Conservation (phyloP, 2,113 vertebrate species). For the Psittacara wagleri region DNA sequence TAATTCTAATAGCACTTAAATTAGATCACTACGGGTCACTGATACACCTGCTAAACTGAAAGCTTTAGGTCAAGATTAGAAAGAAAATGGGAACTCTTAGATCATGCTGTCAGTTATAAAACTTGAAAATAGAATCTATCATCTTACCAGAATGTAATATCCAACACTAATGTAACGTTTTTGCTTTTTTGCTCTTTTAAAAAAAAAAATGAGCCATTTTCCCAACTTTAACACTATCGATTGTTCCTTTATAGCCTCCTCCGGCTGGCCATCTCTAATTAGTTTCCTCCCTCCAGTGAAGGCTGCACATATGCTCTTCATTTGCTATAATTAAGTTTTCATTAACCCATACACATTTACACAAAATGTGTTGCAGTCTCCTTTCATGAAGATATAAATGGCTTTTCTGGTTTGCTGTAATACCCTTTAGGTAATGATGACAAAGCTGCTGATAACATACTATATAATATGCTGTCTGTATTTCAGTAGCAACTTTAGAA, state of each 20-base stretch:
- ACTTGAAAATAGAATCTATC: neutral
- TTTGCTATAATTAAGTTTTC: conserved; percentile 47
- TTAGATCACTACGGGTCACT: neutral
- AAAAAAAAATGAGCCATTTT: neutral
- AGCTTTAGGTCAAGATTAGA: neutral
- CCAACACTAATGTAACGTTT: neutral
- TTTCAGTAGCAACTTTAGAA: neutral
- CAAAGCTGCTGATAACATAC: neutral
- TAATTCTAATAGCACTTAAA: conserved; percentile 15
- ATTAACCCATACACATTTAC: conserved; percentile 23
- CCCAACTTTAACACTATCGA: conserved; percentile 8
- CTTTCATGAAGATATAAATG: neutral
- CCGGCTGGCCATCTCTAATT: neutral
- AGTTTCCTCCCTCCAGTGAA: neutral
- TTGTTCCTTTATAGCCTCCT: conserved; percentile 8
- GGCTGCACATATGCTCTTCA: neutral
- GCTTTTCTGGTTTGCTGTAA: neutral
- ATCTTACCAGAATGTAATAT: neutral
- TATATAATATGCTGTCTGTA: neutral
- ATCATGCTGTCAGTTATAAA: neutral
- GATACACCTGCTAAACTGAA: neutral
- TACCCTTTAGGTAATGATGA: neutral
- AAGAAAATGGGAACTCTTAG: neutral
- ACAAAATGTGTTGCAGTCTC: neutral
- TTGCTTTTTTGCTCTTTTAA: neutral